Evolutionary conservation across 2,888 invertebrate genomes (phyloP).

Genomic region (Rhamnusium bicolor): DNA sequence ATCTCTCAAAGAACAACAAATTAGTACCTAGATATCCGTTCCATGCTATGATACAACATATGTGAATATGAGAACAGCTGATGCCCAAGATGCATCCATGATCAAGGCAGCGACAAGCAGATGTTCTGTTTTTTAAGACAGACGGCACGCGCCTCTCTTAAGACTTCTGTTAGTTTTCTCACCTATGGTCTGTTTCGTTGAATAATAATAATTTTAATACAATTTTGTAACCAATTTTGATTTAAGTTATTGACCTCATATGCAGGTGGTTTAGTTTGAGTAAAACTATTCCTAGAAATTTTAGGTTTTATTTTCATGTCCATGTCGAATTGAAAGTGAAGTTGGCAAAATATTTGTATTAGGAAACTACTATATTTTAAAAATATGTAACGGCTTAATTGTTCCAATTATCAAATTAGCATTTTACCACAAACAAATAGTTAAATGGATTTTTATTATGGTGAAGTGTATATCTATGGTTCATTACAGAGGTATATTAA

Average conservation of each 20-base stretch:
- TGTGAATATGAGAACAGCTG: slow-evolving; percentile 63
- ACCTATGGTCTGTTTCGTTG: slow-evolving; percentile 26
- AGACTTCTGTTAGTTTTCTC: slow-evolving; percentile 36
- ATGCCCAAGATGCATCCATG: slow-evolving; percentile 67
- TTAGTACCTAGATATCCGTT: slow-evolving; percentile 18
- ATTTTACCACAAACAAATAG: no score
- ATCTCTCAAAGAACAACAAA: slow-evolving; percentile 16
- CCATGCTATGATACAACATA: slow-evolving; percentile 43
- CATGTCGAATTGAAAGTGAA: no score
- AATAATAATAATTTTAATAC: not conserved
- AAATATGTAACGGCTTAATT: no score
- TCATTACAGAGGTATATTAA: no score
- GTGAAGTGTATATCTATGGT: no score
- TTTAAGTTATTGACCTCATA: not conserved
- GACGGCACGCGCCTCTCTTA: slow-evolving; percentile 68
- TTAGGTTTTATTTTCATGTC: not conserved
- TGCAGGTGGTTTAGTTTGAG: not conserved
- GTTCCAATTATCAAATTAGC: no score
- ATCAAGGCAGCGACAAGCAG: slow-evolving; percentile 64
- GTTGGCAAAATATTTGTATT: no score
- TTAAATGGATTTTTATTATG: no score
- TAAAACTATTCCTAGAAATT: not conserved
- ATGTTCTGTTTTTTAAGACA: slow-evolving; percentile 66
- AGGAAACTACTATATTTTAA: no score
- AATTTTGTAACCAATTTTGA: not conserved